Evolutionary conservation across 2,113 vertebrate species (phyloP), one percentile per base, ranked within the genome.

Genomic region (Oncorhynchus kisutch): DNA sequence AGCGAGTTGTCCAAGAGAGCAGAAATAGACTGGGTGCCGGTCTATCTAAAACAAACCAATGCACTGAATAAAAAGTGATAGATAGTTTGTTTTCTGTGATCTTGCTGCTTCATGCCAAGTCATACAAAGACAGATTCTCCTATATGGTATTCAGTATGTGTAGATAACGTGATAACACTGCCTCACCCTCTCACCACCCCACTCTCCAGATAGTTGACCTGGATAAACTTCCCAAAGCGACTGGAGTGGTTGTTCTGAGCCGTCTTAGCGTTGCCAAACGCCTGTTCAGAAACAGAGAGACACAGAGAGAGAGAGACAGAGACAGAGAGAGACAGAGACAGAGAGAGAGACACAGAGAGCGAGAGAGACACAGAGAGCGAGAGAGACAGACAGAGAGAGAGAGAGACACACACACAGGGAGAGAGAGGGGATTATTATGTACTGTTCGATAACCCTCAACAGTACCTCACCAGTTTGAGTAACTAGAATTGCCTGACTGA

Each of bases 221-320:
- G 96, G 85, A 99, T 96, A 80, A 99, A 99, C 83, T 98, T 99
- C 75, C 97, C 97, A 39, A 99, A 99, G 68, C 98, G 96, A 76
- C 98, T 99, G 75, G 96, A 99, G 90, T 99, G 99, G 89, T 97
- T 95, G 91, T 99, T 99, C 85, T 96, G 93, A 11, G 94, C 91
- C 0, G 97, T 99, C 88, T 94, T 96, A 16, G 98, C 96, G 1
- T 99, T 99, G 76, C 98, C 97, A 73, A 99, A 99, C 9, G 93
- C 93, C 93, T 98, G 95, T 94, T 94, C 79, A 2, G 81, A 83
- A 20, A 82, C 34, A 69, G 2, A 27, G 27, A 27, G 2, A 2
- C 25, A 27, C 2, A 27, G 2, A 27, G 27, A 2, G 25, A 25
- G 24, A 24, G 1, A 25, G 25, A 27, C 2, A 27, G 25, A 27